Evolutionary conservation across 2,888 invertebrate genomes (phyloP), one percentile per base, ranked within the genome.

Genomic region (Brenthis daphne): DNA sequence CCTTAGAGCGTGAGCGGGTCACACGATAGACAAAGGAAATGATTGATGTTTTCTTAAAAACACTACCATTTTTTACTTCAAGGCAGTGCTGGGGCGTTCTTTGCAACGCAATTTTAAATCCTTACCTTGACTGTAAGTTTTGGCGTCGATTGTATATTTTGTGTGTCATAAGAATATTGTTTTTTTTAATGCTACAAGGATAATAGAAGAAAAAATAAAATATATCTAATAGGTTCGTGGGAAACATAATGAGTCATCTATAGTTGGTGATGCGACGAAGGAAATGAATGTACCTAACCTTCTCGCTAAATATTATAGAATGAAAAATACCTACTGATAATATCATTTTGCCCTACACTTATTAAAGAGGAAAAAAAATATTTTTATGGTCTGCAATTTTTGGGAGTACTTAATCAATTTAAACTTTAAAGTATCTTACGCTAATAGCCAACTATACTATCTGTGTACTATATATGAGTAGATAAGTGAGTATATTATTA

Each of bases 161-260:
- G 5, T 48, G 6, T 48, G 6, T 6, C 20, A 20, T n/a, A 12
- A 11, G 3, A 48, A 48, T 29, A 48, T 13, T 24, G 48, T 14
- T 20, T 6, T 5, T 24, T 24, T 24, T 14, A 13, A n/a, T 8
- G 47, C 3, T 56, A 13, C 43, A 57, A 57, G 43, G 56, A 29
- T 24, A 56, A 64, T 14, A 12, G 24, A 56, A 64, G 20, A 50
- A 14, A 63, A 56, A 57, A 64, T 56, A 53, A 57, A 66, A 66
- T 58, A 69, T 61, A 16, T 48, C 64, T 85, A 43, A 43, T 43
- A 43, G 37, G 11, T 43, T 43, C 11, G 37, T 43, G 88, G 89
- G 82, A 88, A 89, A 89, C 82, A 77, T 73, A 71, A 76, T 86
- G 84, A 87, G 78, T 87, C 86, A 88, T 67, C 76, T 43, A 57